These are phyloP conservation scores for Nezara viridula DNA, from an alignment of 2,888 invertebrate genomes.

Conservation along the genomic window DNA sequence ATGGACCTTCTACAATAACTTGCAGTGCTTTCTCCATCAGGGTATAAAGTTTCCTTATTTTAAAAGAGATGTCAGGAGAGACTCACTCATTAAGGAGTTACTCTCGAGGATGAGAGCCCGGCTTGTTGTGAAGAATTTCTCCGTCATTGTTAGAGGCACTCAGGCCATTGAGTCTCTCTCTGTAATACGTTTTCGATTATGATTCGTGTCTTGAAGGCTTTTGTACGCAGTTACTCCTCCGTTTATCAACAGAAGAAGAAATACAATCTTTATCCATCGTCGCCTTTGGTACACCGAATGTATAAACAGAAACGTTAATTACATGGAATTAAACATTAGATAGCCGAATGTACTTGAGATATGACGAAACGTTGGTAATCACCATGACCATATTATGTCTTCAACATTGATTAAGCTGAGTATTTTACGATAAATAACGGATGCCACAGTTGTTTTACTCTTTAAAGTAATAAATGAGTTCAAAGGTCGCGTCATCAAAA, in stretches of 20 bases:
- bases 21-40: neutral
- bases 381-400: no score
- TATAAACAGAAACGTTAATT: no score
- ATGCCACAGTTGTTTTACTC: no score
- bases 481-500: no score
- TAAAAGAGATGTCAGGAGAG: neutral
- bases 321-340: no score
- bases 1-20: neutral
- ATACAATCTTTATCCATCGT: neutral
- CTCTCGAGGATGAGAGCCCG: neutral
- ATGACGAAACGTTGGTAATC: no score
- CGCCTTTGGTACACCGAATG: no score
- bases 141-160: conserved; percentile 18
- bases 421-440: no score
- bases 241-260: neutral
- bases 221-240: neutral
- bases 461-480: no score
- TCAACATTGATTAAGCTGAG: no score
- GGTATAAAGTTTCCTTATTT: neutral
- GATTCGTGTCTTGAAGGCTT: neutral
- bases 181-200: conserved; percentile 20
- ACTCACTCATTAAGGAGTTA: neutral
- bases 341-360: no score
- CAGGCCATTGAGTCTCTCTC: neutral
- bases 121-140: conserved; percentile 35